Evolutionary conservation across 2,797 vertebrate genomes (phyloP), one percentile per base, ranked within the genome.

Genomic region (Ciconia nigra): DNA sequence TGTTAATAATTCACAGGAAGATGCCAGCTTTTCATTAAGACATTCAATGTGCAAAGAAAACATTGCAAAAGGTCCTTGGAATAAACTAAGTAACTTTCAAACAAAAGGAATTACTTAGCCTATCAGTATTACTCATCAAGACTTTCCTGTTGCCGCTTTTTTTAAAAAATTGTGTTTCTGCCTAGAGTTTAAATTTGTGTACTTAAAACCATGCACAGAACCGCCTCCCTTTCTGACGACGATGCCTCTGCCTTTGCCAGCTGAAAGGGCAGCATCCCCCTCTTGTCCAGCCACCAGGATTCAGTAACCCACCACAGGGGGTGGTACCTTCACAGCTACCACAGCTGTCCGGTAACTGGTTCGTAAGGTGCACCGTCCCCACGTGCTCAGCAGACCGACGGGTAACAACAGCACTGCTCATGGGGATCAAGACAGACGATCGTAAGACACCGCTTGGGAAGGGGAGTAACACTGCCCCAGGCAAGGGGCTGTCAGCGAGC

Each of bases 1-100:
- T 4, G 92, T 96, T 97, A 97, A 97, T 95, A 92, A 94, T 94
- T 96, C 90, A 96, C 93, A 96, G 83, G 69, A 84, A 76, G 51
- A 89, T 62, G 58, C 73, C 83, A 91, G 73, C 69, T 89, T 51
- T 83, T 81, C 62, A 72, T 82, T 72, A 90, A 84, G 73, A 83
- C 26, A 90, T 82, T 58, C 72, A 90, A 78, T 17, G 42, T 63
- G 80, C 46, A 81, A 86, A 91, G 54, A 93, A 85, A 91, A 47
- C 55, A 83, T 65, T 84, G 46, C 54, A 93, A 61, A 90, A 93
- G 5, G 86, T 90, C 55, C 14, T 67, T 79, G 72, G 61, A 91
- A 91, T 81, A 92, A 91, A 70, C 7, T 54, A 58, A 87, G 3
- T 42, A 81, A 65, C 35, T 94, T 93, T 69, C 49, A 90, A 65